Conservation (phyloP, 2,888 invertebrate genomes). For the Caenorhabditis sp. region DNA sequence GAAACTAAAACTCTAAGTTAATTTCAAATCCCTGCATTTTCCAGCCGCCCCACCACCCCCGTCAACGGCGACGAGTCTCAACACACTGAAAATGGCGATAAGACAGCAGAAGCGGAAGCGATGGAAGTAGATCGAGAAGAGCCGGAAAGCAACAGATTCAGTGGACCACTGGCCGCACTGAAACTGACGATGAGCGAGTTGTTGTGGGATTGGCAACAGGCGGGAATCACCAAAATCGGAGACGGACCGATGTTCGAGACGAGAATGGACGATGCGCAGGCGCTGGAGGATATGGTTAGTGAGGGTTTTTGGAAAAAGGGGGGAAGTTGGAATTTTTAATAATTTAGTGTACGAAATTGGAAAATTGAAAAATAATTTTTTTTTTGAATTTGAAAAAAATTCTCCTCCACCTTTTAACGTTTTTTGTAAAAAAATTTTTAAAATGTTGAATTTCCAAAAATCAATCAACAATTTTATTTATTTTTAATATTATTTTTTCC, state of each 20-base stretch:
- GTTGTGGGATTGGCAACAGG: slow-evolving; percentile 21
- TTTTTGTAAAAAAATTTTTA: too few relatives aligned
- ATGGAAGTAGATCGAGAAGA: not conserved
- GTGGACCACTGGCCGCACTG: slow-evolving; percentile 22
- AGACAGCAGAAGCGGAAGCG: not conserved
- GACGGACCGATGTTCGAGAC: slow-evolving; percentile 29
- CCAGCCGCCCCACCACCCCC: not conserved
- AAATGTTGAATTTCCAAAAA: too few relatives aligned
- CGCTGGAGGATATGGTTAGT: slow-evolving; percentile 43
- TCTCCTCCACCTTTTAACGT: too few relatives aligned
- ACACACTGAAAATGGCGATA: not conserved
- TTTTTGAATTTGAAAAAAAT: not conserved
- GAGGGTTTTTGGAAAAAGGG: not conserved
- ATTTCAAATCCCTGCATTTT: not conserved
- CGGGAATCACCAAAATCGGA: slow-evolving; percentile 37
- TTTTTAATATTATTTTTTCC: too few relatives aligned
- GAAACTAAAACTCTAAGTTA: too few relatives aligned
- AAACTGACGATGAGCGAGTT: slow-evolving; percentile 39
- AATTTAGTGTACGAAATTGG: not conserved
- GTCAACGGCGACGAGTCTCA: not conserved
- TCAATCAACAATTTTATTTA: too few relatives aligned
- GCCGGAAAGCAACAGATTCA: slow-evolving; percentile 4
- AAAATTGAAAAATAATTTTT: too few relatives aligned
- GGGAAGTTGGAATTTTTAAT: not conserved
- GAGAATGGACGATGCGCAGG: slow-evolving; percentile 30